Percentiles rank a stretch among this genome's conserved stretches.
Evolutionary conservation across 2,113 vertebrate genomes (phyloP).

Genomic region (Lepus europaeus): DNA sequence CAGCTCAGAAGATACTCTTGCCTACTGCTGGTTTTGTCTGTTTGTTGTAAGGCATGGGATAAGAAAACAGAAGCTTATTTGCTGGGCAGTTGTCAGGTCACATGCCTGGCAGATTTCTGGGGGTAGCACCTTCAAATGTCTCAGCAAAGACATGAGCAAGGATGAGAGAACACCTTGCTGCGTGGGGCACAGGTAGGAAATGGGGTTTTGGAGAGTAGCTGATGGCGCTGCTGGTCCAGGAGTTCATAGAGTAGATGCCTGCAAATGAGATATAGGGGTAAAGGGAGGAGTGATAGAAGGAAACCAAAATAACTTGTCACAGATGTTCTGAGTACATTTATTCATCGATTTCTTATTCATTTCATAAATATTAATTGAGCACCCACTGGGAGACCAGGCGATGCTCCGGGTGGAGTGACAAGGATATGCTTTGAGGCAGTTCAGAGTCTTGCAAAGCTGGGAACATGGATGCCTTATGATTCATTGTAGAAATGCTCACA

Average conservation of each 20-base stretch:
- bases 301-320: background rate
- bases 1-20: fast-evolving
- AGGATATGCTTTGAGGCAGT: background rate
- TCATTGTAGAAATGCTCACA: background rate
- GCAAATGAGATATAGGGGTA: background rate
- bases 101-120: background rate
- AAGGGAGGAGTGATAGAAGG: background rate
- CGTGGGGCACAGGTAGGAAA: fast-evolving
- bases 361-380: background rate
- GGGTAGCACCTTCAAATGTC: background rate
- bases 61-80: background rate
- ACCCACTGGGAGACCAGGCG: background rate
- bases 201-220: too few species aligned
- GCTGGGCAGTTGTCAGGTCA: background rate
- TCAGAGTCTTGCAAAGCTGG: background rate
- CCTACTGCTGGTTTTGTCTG: fast-evolving
- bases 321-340: background rate
- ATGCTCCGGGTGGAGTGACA: background rate
- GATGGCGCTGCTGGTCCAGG: background rate
- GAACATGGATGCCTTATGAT: background rate
- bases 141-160: fast-evolving
- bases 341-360: background rate
- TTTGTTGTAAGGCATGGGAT: too few species aligned
- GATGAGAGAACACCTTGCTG: background rate
- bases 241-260: background rate